These are phyloP conservation scores for Syrista parreyssii DNA, from an alignment of 2,888 invertebrate genomes.

Conservation along the genomic window DNA sequence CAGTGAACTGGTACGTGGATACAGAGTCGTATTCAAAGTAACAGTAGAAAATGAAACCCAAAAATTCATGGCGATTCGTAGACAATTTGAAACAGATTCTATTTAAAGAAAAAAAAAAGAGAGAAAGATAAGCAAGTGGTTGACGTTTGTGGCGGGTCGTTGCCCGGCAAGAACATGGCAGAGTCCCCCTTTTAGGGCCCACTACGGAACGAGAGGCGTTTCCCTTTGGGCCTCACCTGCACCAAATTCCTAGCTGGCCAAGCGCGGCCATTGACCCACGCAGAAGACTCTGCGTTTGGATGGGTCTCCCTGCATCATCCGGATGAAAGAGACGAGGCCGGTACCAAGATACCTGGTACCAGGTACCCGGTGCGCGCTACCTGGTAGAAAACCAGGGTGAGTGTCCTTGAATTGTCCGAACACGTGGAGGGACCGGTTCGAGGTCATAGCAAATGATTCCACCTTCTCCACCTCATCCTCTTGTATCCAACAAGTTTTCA, in stretches of 20 bases:
- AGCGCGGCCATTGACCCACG: conserved; percentile 52
- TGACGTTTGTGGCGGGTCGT: conserved; percentile 37
- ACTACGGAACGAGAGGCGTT: conserved; percentile 22
- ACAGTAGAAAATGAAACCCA: not conserved
- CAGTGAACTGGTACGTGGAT: not conserved
- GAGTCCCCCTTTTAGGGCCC: conserved; percentile 20
- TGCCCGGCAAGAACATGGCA: conserved; percentile 40
- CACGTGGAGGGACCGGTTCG: conserved; percentile 35
- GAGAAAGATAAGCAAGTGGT: conserved; percentile 5
- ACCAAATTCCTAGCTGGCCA: conserved; percentile 63
- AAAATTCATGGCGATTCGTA: not conserved
- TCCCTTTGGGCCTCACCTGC: conserved; percentile 55
- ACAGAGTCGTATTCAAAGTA: not conserved
- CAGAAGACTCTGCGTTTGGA: conserved; percentile 27
- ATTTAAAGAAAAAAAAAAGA: not conserved
- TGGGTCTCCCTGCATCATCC: conserved; percentile 29
- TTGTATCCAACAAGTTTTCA: not conserved
- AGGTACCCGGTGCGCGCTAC: conserved; percentile 1
- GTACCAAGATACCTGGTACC: not conserved
- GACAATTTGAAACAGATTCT: not conserved
- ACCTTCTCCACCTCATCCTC: not conserved
- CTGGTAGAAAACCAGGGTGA: conserved; percentile 36
- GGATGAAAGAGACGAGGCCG: conserved; percentile 13
- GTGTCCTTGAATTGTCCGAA: conserved; percentile 40
- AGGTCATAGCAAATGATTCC: conserved; percentile 28